Evolutionary conservation across 2,888 invertebrate species (phyloP).

Genomic region (Andrena haemorrhoa): DNA sequence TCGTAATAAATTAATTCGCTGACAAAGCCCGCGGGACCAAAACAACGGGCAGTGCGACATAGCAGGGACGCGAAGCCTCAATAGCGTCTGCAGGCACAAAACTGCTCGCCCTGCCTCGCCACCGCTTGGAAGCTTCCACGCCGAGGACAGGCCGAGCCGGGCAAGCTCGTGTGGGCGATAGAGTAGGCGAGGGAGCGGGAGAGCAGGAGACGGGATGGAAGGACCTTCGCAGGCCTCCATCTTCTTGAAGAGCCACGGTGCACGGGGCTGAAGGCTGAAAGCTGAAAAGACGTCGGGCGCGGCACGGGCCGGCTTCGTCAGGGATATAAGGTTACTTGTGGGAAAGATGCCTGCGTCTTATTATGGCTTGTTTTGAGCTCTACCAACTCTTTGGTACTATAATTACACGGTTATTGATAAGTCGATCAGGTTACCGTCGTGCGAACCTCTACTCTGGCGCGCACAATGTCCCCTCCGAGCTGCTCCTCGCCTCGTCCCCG

Average conservation of each 20-base stretch:
- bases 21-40: slow-evolving; percentile 59
- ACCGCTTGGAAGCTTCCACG: not conserved
- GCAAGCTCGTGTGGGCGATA: not conserved
- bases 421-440: slow-evolving; percentile 84
- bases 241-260: slow-evolving; percentile 53
- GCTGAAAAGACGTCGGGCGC: slow-evolving; percentile 80
- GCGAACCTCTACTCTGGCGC: slow-evolving; percentile 69
- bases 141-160: not conserved
- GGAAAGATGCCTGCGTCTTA: slow-evolving; percentile 84
- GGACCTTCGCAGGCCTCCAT: slow-evolving; percentile 46
- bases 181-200: slow-evolving; percentile 17
- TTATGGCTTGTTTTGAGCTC: slow-evolving; percentile 85
- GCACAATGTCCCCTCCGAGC: slow-evolving; percentile 66
- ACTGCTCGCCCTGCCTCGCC: slow-evolving; percentile 49
- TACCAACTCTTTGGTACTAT: slow-evolving; percentile 84
- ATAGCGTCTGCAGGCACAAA: slow-evolving; percentile 73
- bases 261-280: slow-evolving; percentile 73
- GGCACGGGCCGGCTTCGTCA: slow-evolving; percentile 80
- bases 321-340: slow-evolving; percentile 84
- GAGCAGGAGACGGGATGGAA: slow-evolving; percentile 6
- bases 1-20: slow-evolving; percentile 83
- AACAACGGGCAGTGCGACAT: slow-evolving; percentile 66
- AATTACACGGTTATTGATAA: slow-evolving; percentile 85
- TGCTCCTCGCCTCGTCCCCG: slow-evolving; percentile 36
- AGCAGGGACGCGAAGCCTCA: slow-evolving; percentile 72